These are phyloP conservation scores for Neoitamus cyanurus DNA, from an alignment of 2,888 invertebrate species.

Conservation along the genomic window DNA sequence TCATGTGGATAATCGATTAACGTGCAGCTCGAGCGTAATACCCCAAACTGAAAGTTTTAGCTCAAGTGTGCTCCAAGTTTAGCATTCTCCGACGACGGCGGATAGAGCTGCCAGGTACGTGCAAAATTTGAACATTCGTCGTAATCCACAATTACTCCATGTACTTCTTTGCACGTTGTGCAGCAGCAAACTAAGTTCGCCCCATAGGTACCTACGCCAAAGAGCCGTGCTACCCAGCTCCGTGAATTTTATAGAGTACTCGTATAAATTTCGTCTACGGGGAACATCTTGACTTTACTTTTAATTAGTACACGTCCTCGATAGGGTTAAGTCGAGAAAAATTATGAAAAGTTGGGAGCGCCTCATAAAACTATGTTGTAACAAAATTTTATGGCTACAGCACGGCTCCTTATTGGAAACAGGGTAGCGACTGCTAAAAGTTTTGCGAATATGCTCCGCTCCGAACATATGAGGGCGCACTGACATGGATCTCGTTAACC, in stretches of 20 bases:
- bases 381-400: constrained; percentile 19
- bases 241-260: constrained; percentile 26
- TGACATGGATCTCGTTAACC: constrained; percentile 8
- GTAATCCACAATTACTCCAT: constrained; percentile 37
- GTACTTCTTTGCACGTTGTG: constrained; percentile 35
- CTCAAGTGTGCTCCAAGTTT: constrained; percentile 30
- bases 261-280: constrained; percentile 16
- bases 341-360: constrained; percentile 36
- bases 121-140: constrained; percentile 28
- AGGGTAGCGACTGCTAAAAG: not conserved
- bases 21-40: constrained; percentile 23
- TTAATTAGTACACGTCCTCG: constrained; percentile 42
- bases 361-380: constrained; percentile 23
- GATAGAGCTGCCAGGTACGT: constrained; percentile 34
- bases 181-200: not conserved
- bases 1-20: constrained; percentile 45
- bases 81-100: constrained; percentile 20
- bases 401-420: not conserved
- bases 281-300: constrained; percentile 38
- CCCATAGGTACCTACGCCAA: not conserved
- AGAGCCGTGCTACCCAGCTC: not conserved
- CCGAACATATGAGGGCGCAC: not conserved
- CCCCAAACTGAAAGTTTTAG: constrained; percentile 24
- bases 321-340: constrained; percentile 36
- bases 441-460: not conserved